Conservation (phyloP, 2,888 invertebrate genomes). For the Fabriciana adippe region DNA sequence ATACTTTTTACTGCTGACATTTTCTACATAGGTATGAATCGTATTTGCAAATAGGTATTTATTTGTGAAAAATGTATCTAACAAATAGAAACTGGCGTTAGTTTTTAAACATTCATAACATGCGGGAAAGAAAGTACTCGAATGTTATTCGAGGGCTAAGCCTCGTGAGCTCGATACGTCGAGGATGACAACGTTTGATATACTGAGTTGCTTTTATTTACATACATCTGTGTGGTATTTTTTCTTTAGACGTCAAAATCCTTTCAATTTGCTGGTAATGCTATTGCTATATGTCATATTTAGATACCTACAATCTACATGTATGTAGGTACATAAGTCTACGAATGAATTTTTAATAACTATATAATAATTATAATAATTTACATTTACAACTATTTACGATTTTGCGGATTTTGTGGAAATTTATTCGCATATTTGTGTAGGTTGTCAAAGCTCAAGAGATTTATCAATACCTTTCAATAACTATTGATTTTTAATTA, state of each 20-base stretch:
- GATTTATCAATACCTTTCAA: no score
- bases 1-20: not conserved
- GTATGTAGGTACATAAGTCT: no score
- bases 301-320: no score
- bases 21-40: not conserved
- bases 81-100: not conserved
- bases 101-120: constrained; percentile 4
- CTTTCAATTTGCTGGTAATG: no score
- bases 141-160: constrained; percentile 15
- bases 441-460: no score
- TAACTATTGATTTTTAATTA: no score
- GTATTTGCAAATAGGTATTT: not conserved
- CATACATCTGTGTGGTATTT: not conserved
- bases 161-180: constrained; percentile 8
- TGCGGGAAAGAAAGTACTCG: constrained; percentile 6
- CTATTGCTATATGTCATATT: no score
- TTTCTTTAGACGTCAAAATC: constrained; percentile 1
- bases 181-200: constrained; percentile 2
- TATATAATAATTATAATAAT: no score
- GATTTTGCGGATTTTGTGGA: no score
- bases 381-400: no score
- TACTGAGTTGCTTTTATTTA: not conserved
- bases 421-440: no score
- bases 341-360: no score
- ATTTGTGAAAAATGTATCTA: not conserved